These are phyloP conservation scores for Trissonchulus latispiculum DNA, from an alignment of 2,888 invertebrate genomes.

Conservation along the genomic window DNA sequence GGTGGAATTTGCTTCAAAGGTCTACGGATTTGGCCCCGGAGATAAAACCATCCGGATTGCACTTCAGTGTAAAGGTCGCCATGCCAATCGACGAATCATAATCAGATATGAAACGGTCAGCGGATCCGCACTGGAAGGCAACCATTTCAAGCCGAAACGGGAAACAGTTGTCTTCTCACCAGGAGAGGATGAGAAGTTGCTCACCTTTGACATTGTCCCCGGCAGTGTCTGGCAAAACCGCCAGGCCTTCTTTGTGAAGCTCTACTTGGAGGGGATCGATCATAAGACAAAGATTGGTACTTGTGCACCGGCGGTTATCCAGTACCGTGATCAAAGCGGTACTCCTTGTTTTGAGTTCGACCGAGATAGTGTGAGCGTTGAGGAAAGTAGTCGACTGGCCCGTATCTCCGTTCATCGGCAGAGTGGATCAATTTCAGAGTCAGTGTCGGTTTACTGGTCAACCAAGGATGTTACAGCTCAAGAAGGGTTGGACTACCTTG, in stretches of 20 bases:
- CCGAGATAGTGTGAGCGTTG: not conserved
- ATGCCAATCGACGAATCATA: constrained; percentile 24
- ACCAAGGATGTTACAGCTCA: constrained; percentile 54
- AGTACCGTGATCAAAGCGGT: constrained; percentile 23
- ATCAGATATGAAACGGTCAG: constrained; percentile 53
- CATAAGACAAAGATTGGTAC: constrained; percentile 48
- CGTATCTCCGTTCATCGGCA: constrained; percentile 49
- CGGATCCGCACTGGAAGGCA: constrained; percentile 52
- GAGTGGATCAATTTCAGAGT: constrained; percentile 49
- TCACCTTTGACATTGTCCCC: constrained; percentile 51
- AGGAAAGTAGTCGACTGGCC: constrained; percentile 34
- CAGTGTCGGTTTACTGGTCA: constrained; percentile 50
- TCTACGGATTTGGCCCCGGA: constrained; percentile 28
- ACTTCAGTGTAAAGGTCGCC: constrained; percentile 32
- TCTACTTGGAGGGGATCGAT: constrained; percentile 44
- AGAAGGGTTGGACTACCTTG: constrained; percentile 51
- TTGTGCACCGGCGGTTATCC: constrained; percentile 31
- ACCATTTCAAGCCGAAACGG: constrained; percentile 52
- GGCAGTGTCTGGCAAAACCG: constrained; percentile 56
- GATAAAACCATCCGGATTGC: constrained; percentile 27
- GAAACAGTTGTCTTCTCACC: constrained; percentile 51
- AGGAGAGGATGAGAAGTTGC: constrained; percentile 49
- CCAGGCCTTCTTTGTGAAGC: constrained; percentile 55
- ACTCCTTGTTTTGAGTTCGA: not conserved
- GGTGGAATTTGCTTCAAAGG: constrained; percentile 34